A percentile compares a stretch with the other conserved stretches of the same genome.
Evolutionary conservation across 1,140 invertebrate species (phyloP).

Genomic region (Drosophila ananassae): DNA sequence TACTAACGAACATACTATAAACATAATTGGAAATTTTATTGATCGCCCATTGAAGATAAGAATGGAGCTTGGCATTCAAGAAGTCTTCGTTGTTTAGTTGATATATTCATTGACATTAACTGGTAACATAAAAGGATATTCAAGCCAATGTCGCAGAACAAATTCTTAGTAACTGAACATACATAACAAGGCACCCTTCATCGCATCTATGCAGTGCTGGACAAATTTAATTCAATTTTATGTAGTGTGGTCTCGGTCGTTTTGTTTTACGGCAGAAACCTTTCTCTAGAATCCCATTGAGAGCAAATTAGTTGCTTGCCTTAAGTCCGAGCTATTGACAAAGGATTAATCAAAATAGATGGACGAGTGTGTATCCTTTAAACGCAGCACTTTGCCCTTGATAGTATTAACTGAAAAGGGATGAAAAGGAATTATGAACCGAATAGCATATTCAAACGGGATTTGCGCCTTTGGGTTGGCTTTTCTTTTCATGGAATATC

Average conservation of each 20-base stretch:
- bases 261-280: slow-evolving; percentile 45
- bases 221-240: slow-evolving; percentile 65
- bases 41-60: no score
- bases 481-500: slow-evolving; percentile 8
- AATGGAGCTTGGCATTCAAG: no score
- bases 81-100: no score
- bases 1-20: no score
- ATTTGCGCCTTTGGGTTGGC: slow-evolving; percentile 63
- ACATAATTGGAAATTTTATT: no score
- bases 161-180: not conserved
- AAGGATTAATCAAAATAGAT: slow-evolving; percentile 68
- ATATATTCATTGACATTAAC: no score
- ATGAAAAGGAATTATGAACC: slow-evolving; percentile 60
- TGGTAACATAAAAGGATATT: not conserved
- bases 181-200: slow-evolving; percentile 4
- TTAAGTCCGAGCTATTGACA: slow-evolving; percentile 57
- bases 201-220: not conserved
- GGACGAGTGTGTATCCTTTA: slow-evolving; percentile 33
- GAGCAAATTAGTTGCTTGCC: slow-evolving; percentile 60
- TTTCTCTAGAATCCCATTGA: slow-evolving; percentile 41
- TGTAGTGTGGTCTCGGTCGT: slow-evolving; percentile 30
- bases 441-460: slow-evolving; percentile 69
- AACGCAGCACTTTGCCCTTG: slow-evolving; percentile 37
- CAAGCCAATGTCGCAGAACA: not conserved
- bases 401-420: not conserved